These are phyloP conservation scores for Alfaro cultratus DNA, from an alignment of 2,797 vertebrate genomes.

Conservation along the genomic window DNA sequence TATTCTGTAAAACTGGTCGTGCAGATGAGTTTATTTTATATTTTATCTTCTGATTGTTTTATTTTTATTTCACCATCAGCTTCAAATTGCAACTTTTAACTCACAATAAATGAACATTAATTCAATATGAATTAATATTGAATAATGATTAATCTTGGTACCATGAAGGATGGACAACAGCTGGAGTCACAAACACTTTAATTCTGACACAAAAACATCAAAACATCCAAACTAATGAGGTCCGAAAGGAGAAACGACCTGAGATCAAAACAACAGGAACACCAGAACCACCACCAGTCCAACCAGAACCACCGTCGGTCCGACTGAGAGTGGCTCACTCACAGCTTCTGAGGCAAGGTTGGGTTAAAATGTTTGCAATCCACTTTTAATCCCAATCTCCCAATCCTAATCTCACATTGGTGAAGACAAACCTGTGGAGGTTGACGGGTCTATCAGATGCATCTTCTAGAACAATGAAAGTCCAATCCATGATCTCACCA, in stretches of 20 bases:
- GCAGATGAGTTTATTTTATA: neutral
- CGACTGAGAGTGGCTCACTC: neutral
- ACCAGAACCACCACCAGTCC: neutral
- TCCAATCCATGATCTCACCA: neutral
- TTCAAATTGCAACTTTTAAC: neutral
- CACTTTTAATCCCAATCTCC: neutral
- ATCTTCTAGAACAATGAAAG: neutral
- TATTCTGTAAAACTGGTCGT: neutral
- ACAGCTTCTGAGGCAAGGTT: neutral
- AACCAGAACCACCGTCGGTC: neutral
- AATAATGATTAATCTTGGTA: slow-evolving; percentile 4
- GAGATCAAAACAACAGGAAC: neutral
- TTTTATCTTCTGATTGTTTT: neutral
- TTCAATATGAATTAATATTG: neutral
- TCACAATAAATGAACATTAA: neutral
- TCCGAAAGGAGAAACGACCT: neutral
- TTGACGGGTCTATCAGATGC: too few relatives aligned
- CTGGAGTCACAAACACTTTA: slow-evolving; percentile 45
- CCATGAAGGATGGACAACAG: slow-evolving; percentile 38
- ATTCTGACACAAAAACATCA: slow-evolving; percentile 31
- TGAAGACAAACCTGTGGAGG: neutral
- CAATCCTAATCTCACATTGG: neutral
- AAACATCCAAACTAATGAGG: slow-evolving; percentile 15
- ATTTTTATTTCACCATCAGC: neutral
- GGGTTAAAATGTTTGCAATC: neutral